phyloP scores from a whole-genome alignment of 2,888 invertebrate species.

The Luperina nickerlii region DNA sequence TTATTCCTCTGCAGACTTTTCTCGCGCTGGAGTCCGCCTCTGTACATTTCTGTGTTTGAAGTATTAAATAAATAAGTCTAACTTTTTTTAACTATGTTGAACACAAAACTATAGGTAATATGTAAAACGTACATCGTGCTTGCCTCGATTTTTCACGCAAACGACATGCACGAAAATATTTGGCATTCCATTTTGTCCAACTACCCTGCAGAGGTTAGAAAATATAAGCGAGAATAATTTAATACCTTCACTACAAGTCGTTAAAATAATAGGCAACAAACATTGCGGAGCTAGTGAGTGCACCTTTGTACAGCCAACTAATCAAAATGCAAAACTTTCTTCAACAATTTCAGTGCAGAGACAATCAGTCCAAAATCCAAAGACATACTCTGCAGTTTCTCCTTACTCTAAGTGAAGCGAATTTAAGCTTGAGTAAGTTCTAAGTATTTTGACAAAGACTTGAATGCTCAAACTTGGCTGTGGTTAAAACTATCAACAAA shows the following conservation, averaged over 20 bases:
- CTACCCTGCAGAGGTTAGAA: conserved; percentile 13
- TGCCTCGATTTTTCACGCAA: not conserved
- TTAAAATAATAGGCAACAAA: conserved; percentile 17
- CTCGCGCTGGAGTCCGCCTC: not conserved
- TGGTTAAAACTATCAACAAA: conserved; percentile 37
- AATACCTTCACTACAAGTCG: not conserved
- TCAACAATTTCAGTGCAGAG: conserved; percentile 6
- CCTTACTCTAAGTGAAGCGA: conserved; percentile 22
- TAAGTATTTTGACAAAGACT: conserved; percentile 46
- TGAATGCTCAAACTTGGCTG: conserved; percentile 40
- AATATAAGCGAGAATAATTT: not conserved
- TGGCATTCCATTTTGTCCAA: conserved; percentile 22
- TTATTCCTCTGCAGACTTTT: not conserved
- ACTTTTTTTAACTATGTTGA: conserved; percentile 7
- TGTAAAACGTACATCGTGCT: not conserved
- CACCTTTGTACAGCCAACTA: not conserved
- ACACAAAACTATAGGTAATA: not conserved
- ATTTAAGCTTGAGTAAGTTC: conserved; percentile 35
- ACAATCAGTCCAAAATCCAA: conserved; percentile 1
- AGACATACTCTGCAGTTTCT: not conserved
- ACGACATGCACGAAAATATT: not conserved
- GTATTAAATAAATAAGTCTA: not conserved
- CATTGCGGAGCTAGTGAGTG: conserved; percentile 6
- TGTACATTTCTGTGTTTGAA: not conserved
- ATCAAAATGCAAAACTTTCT: conserved; percentile 42